Evolutionary conservation across 1,140 invertebrate genomes (phyloP), one percentile per base, ranked within the genome.

Genomic region (Aleiodes sp.): DNA sequence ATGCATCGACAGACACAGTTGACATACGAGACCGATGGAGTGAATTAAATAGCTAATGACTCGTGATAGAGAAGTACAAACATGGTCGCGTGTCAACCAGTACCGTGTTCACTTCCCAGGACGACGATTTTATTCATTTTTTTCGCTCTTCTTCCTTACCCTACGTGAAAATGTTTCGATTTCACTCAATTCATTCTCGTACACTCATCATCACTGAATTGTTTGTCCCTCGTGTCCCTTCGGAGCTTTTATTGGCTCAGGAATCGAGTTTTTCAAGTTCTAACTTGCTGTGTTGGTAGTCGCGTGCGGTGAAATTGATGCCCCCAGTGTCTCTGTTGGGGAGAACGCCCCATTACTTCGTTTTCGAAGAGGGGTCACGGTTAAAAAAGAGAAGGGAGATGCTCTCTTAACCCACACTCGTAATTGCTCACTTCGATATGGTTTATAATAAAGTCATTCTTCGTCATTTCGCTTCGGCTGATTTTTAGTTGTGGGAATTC

Each of bases 361-460:
- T 70, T 65, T 39, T 68, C 21, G 70, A 16, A 37, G 52, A 19
- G 26, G 62, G 16, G 6, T 26, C 14, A 9, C 14, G 21, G 37
- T 26, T 24, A 67, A 56, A 14, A 26, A 35, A 64, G n/a, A 24
- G n/a, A 43, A 33, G 70, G 57, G 65, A 29, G 29, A 43, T 62
- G 43, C 56, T 59, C 52, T 52, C 56, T 41, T 19, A 68, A 31
- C 59, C 12, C 2, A 67, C 52, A 60, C 28, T 52, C 35, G 67
- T 78, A 78, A 78, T 80, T 79, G 78, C 74, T 70, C 79, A 77
- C 74, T 80, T 80, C 69, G 77, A 57, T 79, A 73, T 72, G 71
- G 73, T 79, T 78, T 80, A 79, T 79, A 76, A 79, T 80, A 79
- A 78, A 80, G 78, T 80, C 78, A 79, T 79, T 71, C 66, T 57